Conservation (phyloP, 2,888 invertebrate species). For the Xestia ashworthii region DNA sequence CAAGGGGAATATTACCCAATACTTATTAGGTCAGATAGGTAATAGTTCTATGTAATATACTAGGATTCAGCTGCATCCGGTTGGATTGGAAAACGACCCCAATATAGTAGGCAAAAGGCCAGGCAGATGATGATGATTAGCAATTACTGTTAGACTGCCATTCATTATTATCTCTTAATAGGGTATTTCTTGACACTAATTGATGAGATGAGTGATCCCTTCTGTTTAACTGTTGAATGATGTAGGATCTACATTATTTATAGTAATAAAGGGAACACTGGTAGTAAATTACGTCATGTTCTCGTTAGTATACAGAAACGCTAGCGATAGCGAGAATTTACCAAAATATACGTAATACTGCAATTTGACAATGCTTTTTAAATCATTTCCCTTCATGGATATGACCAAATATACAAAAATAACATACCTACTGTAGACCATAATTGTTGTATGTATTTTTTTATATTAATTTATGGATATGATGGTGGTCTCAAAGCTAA, state of each 20-base stretch:
- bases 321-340: not conserved
- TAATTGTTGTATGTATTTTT: too few species aligned
- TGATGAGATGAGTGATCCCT: not conserved
- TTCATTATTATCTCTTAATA: constrained; percentile 53
- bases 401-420: not conserved
- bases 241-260: constrained; percentile 1
- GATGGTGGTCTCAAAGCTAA: not conserved
- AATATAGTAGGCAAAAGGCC: not conserved
- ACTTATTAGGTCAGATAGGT: not conserved
- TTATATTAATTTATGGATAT: too few species aligned
- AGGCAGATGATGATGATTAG: not conserved
- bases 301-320: not conserved
- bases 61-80: not conserved
- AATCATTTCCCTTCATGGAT: not conserved
- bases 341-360: not conserved
- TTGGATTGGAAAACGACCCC: not conserved
- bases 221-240: constrained; percentile 27
- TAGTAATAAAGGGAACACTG: constrained; percentile 8
- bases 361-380: not conserved
- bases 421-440: too few species aligned
- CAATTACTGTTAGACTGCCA: constrained; percentile 30
- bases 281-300: constrained; percentile 8
- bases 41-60: not conserved
- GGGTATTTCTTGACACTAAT: constrained; percentile 28
- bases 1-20: not conserved